Evolutionary conservation across 2,113 vertebrate genomes (phyloP), one percentile per base, ranked within the genome.

Genomic region (Anarhynchus alexandrinus): DNA sequence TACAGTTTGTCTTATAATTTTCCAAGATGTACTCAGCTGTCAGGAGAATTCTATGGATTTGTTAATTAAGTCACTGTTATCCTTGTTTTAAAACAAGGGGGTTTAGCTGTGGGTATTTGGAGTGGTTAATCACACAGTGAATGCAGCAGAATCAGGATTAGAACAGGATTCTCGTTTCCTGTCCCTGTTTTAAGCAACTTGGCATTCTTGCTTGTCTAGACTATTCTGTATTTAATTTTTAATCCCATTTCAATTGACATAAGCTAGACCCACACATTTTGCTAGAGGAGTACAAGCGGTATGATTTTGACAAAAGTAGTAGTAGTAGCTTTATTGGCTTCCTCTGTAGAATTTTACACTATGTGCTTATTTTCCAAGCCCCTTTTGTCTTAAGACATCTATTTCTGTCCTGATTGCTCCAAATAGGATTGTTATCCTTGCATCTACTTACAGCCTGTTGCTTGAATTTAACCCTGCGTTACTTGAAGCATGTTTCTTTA

Each of bases 381-480:
- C 26, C 27, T 78, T 82, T 82, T 47, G 36, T 43, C 38, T 84
- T 79, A 86, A 77, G 73, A 36, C 40, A 52, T 61, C 89, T 93
- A 96, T 96, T 96, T 94, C 49, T 79, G 69, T 91, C 77, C 47
- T 43, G 19, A 70, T 34, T 85, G 20, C 78, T 91, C 65, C 61
- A 95, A 93, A 96, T 85, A 93, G 87, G 81, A 89, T 85, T 87
- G 32, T 61, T 89, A 67, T 69, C 38, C 77, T 29, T 30, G 32
- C 20, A 82, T 27, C 47, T 67, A 34, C 52, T 94, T 95, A 93
- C 6, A 84, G 36, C 70, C 81, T 82, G 43, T 36, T 76, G 52
- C 76, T 95, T 47, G 57, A 87, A 79, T 85, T 52, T 82, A 91
- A 65, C 30, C 62, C 59, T 64, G 15, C 11, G 18, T 40, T 80